Percentiles rank a stretch among this genome's conserved stretches.
phyloP scores from a whole-genome alignment of 2,888 invertebrate species.

The Neuroscelio doddi region DNA sequence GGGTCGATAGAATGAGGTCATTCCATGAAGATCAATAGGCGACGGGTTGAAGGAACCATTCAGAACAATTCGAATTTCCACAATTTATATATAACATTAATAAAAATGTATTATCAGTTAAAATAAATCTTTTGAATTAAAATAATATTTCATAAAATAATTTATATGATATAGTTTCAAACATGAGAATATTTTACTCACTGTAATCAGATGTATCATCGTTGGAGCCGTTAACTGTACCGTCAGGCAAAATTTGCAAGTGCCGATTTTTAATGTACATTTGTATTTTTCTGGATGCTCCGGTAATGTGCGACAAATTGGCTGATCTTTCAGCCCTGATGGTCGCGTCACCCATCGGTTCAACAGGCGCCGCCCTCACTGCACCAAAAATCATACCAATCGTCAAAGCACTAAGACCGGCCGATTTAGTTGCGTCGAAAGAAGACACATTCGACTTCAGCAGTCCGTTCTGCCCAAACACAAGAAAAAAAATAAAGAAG shows the following conservation, averaged over 20 bases:
- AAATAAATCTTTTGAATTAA: too few relatives aligned
- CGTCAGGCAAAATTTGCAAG: conserved; percentile 87
- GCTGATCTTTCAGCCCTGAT: conserved; percentile 83
- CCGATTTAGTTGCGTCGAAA: conserved; percentile 34
- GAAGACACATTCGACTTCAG: conserved; percentile 46
- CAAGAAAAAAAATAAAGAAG: conserved; percentile 58
- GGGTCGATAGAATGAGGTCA: too few relatives aligned
- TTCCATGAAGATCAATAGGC: too few relatives aligned
- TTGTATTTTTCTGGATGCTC: conserved; percentile 85
- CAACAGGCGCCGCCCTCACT: conserved; percentile 53
- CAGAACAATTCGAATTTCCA: too few relatives aligned
- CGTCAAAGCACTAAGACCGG: conserved; percentile 53
- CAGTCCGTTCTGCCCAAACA: conserved; percentile 58
- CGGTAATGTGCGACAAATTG: conserved; percentile 86
- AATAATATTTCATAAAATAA: too few relatives aligned
- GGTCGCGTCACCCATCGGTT: conserved; percentile 55
- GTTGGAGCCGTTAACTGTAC: conserved; percentile 87
- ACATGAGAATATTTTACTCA: too few relatives aligned
- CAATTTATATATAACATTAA: too few relatives aligned
- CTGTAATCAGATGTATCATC: conserved; percentile 88
- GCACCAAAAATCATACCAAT: conserved; percentile 60
- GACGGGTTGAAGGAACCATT: too few relatives aligned
- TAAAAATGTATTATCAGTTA: too few relatives aligned
- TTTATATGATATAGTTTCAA: too few relatives aligned
- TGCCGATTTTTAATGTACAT: conserved; percentile 89